Base-by-base conservation (phyloP, 2,113 vertebrate genomes). In the Neodon shergylaensis region DNA sequence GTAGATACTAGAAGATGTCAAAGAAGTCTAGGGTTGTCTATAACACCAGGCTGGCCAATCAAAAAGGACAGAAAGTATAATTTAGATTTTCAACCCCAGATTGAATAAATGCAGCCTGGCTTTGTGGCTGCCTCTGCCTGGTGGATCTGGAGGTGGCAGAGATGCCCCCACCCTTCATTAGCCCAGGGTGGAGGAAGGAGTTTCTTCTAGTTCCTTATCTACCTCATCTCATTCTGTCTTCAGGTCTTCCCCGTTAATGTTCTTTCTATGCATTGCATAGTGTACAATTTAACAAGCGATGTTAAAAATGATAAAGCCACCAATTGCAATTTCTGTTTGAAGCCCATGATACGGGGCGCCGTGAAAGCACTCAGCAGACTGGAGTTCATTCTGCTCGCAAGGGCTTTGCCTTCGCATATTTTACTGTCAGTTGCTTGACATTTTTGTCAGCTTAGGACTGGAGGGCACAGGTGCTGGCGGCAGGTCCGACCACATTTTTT, bases 351-450 rank as follows among this genome's bases (percentile, higher is more conserved):
- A n/a, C 68, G 78, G 97, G 78, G 97, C 78, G 78, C 82, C 58
- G 82, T 1, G 72, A 97, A 87, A 96, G 92, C 31, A 61, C 96
- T 97, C 58, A 91, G 78, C 92, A 97, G 98, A 96, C 97, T 87
- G 94, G 91, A 97, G 95, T 98, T 97, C 98, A 96, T 97, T 98
- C 97, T 0, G 94, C 98, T 98, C 95, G 93, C 98, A 87, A 97
- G 33, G 94, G 97, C 98, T 98, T 94, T 98, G 96, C 98, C 98
- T 99, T 98, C 96, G 99, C 99, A 99, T 99, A 99, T 99, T 99
- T 99, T 98, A 98, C 99, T 99, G 99, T 99, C 99, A 99, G 98
- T 98, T 98, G 98, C 98, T 98, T 99, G 99, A 99, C 99, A 98
- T 98, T 99, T 99, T 99, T 99, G 99, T 99, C 99, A 99, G 99